These are phyloP conservation scores for Lobophora halterata DNA, from an alignment of 2,888 invertebrate genomes.

Conservation along the genomic window DNA sequence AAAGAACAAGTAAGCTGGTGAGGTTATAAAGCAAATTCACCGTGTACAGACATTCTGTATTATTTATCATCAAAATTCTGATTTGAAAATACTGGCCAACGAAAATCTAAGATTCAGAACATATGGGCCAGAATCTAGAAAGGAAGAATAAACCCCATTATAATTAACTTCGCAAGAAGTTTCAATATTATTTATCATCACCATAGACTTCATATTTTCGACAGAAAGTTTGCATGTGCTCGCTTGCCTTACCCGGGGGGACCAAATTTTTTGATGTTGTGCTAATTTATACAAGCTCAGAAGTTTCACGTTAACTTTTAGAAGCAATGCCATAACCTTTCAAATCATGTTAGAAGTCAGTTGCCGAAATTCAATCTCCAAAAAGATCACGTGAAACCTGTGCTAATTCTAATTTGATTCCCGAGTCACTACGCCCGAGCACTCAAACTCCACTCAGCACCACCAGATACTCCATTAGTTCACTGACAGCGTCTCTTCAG, in stretches of 20 bases:
- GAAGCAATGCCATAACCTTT: not conserved
- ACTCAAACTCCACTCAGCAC: slow-evolving; percentile 58
- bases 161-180: too few relatives aligned
- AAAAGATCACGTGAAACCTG: slow-evolving; percentile 39
- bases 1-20: too few relatives aligned
- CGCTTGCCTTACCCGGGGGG: slow-evolving; percentile 41
- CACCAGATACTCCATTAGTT: slow-evolving; percentile 27
- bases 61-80: too few relatives aligned
- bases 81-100: too few relatives aligned
- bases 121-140: too few relatives aligned
- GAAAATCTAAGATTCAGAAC: too few relatives aligned
- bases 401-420: slow-evolving; percentile 37
- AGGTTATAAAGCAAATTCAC: too few relatives aligned
- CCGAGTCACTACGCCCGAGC: slow-evolving; percentile 62
- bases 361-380: not conserved
- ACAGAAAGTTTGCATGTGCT: slow-evolving; percentile 51
- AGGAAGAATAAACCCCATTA: too few relatives aligned
- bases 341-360: not conserved
- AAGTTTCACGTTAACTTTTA: slow-evolving; percentile 36
- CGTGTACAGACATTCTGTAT: too few relatives aligned
- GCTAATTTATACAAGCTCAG: slow-evolving; percentile 7
- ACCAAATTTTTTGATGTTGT: slow-evolving; percentile 22
- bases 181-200: too few relatives aligned
- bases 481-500: slow-evolving; percentile 13
- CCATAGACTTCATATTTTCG: too few relatives aligned